phyloP scores from a whole-genome alignment of 2,113 vertebrate species.

The Eulemur rufifrons region DNA sequence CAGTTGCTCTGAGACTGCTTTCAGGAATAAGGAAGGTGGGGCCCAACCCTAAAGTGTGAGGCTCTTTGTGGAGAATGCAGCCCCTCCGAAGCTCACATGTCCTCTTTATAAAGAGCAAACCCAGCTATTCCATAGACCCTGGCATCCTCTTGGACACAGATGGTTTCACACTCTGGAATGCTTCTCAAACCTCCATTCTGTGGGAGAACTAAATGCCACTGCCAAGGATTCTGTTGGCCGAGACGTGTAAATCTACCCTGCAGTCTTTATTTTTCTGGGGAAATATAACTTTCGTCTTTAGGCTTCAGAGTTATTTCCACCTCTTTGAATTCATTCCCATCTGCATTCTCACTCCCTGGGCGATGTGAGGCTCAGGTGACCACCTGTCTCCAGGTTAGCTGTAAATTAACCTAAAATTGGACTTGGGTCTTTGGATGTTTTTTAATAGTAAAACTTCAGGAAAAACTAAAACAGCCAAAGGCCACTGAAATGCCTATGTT shows the following conservation, averaged over 20 bases:
- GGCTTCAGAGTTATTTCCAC: too few species aligned
- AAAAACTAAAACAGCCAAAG: not conserved
- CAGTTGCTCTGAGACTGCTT: not conserved
- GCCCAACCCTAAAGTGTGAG: rapidly evolving
- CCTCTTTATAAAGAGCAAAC: not conserved
- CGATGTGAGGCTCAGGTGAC: not conserved
- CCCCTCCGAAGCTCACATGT: rapidly evolving
- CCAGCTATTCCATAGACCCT: not conserved
- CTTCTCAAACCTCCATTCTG: not conserved
- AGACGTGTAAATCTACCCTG: not conserved
- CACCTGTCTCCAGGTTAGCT: not conserved
- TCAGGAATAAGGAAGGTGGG: not conserved
- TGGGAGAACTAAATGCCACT: not conserved
- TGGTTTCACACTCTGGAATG: not conserved
- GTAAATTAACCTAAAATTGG: not conserved
- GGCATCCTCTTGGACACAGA: too few species aligned
- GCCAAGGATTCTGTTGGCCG: not conserved
- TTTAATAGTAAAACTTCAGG: not conserved
- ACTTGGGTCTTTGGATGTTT: not conserved
- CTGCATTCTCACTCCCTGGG: not conserved
- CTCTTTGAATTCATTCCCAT: not conserved
- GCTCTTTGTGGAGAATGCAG: not conserved
- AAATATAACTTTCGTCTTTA: not conserved
- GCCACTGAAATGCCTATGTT: not conserved
- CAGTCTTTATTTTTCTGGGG: not conserved